Base-by-base conservation (phyloP, 2,888 invertebrate genomes). In the Sericinus montela region DNA sequence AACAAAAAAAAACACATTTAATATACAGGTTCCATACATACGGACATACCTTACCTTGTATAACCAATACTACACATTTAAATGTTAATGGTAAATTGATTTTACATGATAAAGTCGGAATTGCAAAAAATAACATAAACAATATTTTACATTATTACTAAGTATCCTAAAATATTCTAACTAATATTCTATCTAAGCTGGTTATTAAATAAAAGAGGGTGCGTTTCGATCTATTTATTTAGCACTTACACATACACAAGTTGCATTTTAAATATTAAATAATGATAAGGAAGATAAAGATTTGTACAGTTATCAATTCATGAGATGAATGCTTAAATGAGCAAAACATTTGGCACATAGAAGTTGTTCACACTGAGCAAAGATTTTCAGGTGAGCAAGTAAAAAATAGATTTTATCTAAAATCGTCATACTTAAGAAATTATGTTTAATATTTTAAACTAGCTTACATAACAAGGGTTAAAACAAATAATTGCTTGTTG, bases 271-370 rank as follows among this genome's bases (percentile, higher is more conserved):
- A 51, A 48, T 43, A 48, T 48, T 53, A 19, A 42, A 45, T 45
- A 30, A 36, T 38, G 19, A 45, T 41, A 11, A 45, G 36, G 48
- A 44, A 45, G 45, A 41, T 45, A 41, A 15, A 28, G 11, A 39
- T 34, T 50, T 52, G 43, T 46, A 53, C 47, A 25, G 25, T 25
- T 25, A 25, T 25, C 25, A 25, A 45, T 39, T 41, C 28, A 48
- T 59, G 57, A 43, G 57, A 62, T 60, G 60, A 44, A 47, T 47
- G 51, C 41, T 53, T 52, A 14, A 16, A 57, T 69, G 67, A 69
- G 69, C 67, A 67, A 61, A 55, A 56, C 32, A 57, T 57, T 68
- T 69, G 69, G 67, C 67, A 69, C 66, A n/a, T 25, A 43, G 14
- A 32, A 25, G 11, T 42, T 25, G 25, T 51, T 51, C 41, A 42